A percentile compares a stretch with the other conserved stretches of the same genome.
These are phyloP conservation scores for Pollenia angustigena DNA, from an alignment of 2,888 invertebrate species.

Conservation along the genomic window DNA sequence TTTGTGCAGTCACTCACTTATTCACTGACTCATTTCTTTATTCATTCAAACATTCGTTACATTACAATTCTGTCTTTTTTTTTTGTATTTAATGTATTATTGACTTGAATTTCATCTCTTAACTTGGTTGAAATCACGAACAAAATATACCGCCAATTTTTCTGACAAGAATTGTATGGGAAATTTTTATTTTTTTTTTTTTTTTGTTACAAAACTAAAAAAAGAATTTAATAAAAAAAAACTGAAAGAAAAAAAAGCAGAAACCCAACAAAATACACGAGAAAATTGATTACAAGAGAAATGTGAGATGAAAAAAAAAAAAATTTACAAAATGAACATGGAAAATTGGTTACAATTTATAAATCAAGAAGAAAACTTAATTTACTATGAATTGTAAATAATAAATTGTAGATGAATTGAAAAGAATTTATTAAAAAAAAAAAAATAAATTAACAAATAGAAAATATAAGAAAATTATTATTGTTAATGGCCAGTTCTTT, in stretches of 20 bases:
- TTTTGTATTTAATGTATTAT: constrained; percentile 22
- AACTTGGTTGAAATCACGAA: neutral
- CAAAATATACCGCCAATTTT: constrained; percentile 32
- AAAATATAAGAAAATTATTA: too few species aligned
- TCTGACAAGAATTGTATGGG: constrained; percentile 39
- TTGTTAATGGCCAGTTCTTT: too few species aligned
- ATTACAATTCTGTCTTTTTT: neutral
- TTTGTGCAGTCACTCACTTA: constrained; percentile 26
- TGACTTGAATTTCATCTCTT: neutral
- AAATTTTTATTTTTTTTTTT: neutral
- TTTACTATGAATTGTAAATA: constrained; percentile 61
- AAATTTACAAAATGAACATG: constrained; percentile 30
- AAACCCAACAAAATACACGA: constrained; percentile 16
- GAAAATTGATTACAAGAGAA: constrained; percentile 48
- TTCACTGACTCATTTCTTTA: constrained; percentile 17
- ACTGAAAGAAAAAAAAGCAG: too few species aligned
- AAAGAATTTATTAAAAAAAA: too few species aligned
- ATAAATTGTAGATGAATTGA: neutral
- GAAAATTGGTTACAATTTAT: constrained; percentile 68
- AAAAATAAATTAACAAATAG: too few species aligned
- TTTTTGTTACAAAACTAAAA: neutral
- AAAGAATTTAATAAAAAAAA: neutral
- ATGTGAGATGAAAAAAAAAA: neutral
- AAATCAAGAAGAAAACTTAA: constrained; percentile 61
- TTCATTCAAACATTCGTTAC: constrained; percentile 25